Base-by-base conservation (phyloP, 2,113 vertebrate species). In the Leucopsar rothschildi region DNA sequence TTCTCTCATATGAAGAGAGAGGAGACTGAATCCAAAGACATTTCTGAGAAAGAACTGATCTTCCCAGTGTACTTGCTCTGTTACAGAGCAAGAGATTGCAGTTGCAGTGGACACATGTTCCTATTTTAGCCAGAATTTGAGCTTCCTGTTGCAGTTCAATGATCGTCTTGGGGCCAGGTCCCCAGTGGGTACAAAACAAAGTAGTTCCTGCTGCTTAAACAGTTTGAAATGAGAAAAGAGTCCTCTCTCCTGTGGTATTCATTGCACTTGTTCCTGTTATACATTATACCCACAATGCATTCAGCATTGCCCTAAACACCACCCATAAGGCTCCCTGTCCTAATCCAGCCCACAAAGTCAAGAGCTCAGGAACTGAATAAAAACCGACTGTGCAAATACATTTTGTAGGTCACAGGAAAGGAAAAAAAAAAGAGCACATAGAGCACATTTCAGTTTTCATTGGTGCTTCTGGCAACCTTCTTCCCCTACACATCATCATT, bases 401-500 rank as follows among this genome's bases (percentile, higher is more conserved):
- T 92, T 97, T 89, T 95, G 95, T 97, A 94, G 82, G 79, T 47
- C 59, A 80, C 1, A 0, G 24, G n/a, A 78, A 78, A 61, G 20
- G 42, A 9, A 53, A 16, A 5, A 96, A 96, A 95, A 92, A 88
- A 86, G 20, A 44, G 24, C 19, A 35, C 90, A 91, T 23, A 77
- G 50, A 95, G 87, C 29, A 17, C 93, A 88, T 91, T 97, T 97
- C 85, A 94, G 89, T 96, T 97, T 96, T 97, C 94, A 81, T 82
- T 97, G 96, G 91, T 85, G 82, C 96, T 98, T 97, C 97, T 96
- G 95, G 96, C 94, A 97, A 90, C 91, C 80, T 86, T 81, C 90
- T 95, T 93, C 95, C 96, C 80, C 95, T 97, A 97, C 93, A 90
- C 95, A 96, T 97, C 95, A 91, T 75, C 86, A 86, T 86, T 2